phyloP scores from a whole-genome alignment of 2,113 vertebrate species.

The Dipodomys stephensi region DNA sequence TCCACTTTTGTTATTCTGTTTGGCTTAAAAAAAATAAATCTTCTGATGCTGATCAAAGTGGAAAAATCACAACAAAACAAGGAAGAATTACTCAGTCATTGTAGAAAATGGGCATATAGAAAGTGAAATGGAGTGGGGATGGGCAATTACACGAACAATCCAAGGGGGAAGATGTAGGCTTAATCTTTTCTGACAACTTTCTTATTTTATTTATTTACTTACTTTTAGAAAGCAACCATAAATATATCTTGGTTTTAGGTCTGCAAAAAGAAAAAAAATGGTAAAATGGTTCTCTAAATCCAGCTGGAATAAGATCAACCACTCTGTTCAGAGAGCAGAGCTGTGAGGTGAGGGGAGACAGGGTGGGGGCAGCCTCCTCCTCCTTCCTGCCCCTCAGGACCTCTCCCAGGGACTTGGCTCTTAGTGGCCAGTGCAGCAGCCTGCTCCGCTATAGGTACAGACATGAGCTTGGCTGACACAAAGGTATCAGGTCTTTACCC shows the following conservation, averaged over 20 bases:
- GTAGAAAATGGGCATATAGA: constrained; percentile 2
- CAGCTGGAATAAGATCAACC: neutral
- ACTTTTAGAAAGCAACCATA: constrained; percentile 47
- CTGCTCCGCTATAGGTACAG: neutral
- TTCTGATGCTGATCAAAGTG: constrained; percentile 56
- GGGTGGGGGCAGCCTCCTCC: neutral
- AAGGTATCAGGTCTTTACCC: neutral
- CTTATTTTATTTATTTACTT: neutral
- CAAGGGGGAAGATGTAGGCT: neutral
- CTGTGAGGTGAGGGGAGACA: fast-evolving
- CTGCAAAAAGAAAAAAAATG: constrained; percentile 45
- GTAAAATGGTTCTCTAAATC: neutral
- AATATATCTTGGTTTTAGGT: constrained; percentile 59
- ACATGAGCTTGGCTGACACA: neutral
- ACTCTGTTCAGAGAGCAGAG: constrained; percentile 17
- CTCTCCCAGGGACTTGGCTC: neutral
- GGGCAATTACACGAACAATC: neutral
- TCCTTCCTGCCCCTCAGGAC: neutral
- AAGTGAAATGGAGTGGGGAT: neutral
- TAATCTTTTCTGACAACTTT: constrained; percentile 66
- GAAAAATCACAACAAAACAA: neutral
- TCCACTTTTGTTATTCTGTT: constrained; percentile 67
- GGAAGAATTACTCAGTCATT: constrained; percentile 39
- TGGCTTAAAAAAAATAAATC: neutral
- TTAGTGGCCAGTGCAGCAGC: neutral